Conservation (phyloP, 2,113 vertebrate species). For the Rattus rattus region DNA sequence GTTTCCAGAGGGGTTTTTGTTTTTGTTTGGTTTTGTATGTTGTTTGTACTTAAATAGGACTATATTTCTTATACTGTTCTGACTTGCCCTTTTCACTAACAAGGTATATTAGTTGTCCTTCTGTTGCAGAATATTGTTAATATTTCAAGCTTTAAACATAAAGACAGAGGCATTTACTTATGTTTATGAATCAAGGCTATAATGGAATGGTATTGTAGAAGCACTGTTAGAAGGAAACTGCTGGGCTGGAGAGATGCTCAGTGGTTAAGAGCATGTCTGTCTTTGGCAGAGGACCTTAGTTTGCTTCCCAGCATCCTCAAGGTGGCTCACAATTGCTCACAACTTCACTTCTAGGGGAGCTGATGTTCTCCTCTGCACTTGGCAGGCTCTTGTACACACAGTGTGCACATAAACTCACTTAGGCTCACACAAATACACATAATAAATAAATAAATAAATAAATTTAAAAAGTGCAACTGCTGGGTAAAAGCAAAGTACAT, state of each 20-base stretch:
- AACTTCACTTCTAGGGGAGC: background rate
- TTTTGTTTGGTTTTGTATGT: background rate
- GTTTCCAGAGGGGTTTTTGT: background rate
- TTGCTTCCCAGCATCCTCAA: background rate
- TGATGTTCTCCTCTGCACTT: background rate
- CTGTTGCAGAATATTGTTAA: conserved; percentile 19
- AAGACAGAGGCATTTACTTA: conserved; percentile 42
- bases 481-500: conserved; percentile 26
- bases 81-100: conserved; percentile 54
- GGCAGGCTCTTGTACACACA: background rate
- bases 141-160: conserved; percentile 15
- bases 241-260: background rate
- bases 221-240: conserved; percentile 40
- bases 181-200: conserved; percentile 7
- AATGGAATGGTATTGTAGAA: conserved; percentile 33
- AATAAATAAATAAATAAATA: background rate
- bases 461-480: conserved; percentile 12
- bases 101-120: conserved; percentile 31
- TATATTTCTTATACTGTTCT: conserved; percentile 45
- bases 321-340: background rate
- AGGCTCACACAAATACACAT: background rate
- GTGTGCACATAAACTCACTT: background rate
- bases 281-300: background rate
- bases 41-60: conserved; percentile 45
- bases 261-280: background rate